A percentile compares a stretch with the other conserved stretches of the same genome.
These are phyloP conservation scores for Saxicola maurus DNA, from an alignment of 2,797 vertebrate genomes.

Conservation along the genomic window DNA sequence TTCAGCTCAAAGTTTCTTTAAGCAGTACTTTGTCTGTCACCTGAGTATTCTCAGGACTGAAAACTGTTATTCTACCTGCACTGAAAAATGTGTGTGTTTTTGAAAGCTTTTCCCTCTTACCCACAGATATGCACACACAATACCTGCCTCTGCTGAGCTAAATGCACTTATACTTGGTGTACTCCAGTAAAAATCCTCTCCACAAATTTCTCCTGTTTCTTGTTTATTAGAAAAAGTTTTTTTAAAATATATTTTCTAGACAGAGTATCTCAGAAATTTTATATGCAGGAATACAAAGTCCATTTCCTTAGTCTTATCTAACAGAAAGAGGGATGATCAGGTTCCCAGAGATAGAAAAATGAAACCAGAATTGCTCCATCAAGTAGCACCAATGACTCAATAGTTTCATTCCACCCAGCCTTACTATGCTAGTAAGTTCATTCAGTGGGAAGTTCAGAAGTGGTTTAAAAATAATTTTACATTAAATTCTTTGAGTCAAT, in stretches of 20 bases:
- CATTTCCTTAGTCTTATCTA: not conserved
- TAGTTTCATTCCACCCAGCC: not conserved
- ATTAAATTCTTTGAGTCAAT: not conserved
- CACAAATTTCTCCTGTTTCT: not conserved
- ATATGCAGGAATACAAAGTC: not conserved
- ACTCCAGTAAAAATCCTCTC: not conserved
- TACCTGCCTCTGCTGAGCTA: not conserved
- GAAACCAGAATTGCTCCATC: not conserved
- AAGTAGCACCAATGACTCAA: not conserved
- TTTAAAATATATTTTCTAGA: not conserved
- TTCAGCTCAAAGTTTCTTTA: constrained; percentile 60
- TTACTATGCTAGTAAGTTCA: not conserved
- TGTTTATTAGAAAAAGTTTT: not conserved
- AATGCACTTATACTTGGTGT: not conserved
- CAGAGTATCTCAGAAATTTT: not conserved
- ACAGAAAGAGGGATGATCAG: not conserved
- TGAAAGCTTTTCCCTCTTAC: constrained; percentile 19
- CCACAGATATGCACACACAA: constrained; percentile 32
- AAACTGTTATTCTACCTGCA: constrained; percentile 56
- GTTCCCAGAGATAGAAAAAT: not conserved
- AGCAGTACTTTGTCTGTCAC: constrained; percentile 55
- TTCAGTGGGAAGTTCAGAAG: not conserved
- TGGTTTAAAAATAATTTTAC: not conserved
- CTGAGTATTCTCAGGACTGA: constrained; percentile 48
- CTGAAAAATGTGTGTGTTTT: constrained; percentile 46